Conservation (phyloP, 1,140 invertebrate species). For the Colletes latitarsis region DNA sequence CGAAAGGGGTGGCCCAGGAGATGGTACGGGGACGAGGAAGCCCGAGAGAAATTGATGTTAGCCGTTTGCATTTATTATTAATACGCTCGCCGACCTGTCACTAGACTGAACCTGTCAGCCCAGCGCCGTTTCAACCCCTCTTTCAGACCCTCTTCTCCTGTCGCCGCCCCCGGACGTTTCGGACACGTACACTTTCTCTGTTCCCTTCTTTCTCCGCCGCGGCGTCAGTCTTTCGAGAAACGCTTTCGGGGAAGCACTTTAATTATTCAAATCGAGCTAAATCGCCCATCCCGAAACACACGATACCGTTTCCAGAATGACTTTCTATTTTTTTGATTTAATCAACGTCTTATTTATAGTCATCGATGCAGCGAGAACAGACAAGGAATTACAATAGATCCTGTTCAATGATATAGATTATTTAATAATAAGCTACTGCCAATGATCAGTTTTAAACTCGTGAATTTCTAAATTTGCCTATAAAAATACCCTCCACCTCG, state of each 20-base stretch:
- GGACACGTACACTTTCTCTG: constrained; percentile 13
- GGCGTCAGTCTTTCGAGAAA: constrained; percentile 54
- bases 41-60: constrained; percentile 76
- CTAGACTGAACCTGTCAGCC: constrained; percentile 72
- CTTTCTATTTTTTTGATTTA: too few species aligned
- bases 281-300: neutral
- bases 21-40: constrained; percentile 46
- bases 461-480: too few species aligned
- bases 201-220: constrained; percentile 20
- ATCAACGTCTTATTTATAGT: too few species aligned
- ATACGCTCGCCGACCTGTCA: constrained; percentile 75
- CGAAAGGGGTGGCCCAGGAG: constrained; percentile 30
- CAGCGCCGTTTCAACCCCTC: constrained; percentile 47
- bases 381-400: too few species aligned
- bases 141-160: constrained; percentile 63
- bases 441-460: too few species aligned
- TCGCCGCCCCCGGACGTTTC: constrained; percentile 48
- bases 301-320: neutral
- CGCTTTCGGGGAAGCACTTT: constrained; percentile 49
- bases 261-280: constrained; percentile 67
- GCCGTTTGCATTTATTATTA: constrained; percentile 80
- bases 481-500: too few species aligned
- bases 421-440: too few species aligned
- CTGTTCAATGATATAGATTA: too few species aligned
- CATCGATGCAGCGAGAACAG: too few species aligned